Percentiles rank a stretch among this genome's conserved stretches.
Evolutionary conservation across 1,140 invertebrate species (phyloP).

Genomic region (Brachystomella parvula): DNA sequence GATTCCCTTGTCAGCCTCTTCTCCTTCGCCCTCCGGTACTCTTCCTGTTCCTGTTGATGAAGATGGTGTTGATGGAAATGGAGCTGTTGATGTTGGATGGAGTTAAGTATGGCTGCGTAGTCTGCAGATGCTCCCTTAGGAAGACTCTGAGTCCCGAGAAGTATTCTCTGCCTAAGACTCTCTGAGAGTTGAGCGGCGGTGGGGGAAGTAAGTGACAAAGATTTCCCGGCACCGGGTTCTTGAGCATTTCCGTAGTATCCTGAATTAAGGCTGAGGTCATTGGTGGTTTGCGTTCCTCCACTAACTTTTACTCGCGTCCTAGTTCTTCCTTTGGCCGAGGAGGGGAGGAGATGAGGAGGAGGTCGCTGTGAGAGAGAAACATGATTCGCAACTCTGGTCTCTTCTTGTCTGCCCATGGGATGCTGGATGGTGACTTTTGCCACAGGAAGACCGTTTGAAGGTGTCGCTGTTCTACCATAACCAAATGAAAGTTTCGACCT

Average conservation of each 20-base stretch:
- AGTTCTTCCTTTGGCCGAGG: conserved; percentile 26
- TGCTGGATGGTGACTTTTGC: background rate
- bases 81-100: conserved; percentile 30
- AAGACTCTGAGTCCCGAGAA: conserved; percentile 57
- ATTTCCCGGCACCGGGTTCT: conserved; percentile 41
- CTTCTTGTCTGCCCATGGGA: background rate
- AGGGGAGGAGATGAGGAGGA: conserved; percentile 3
- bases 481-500: background rate
- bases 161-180: conserved; percentile 67
- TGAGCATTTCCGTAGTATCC: conserved; percentile 22
- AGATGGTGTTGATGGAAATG: conserved; percentile 29
- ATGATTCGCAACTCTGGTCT: background rate
- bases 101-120: conserved; percentile 45
- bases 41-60: conserved; percentile 21
- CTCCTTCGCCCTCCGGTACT: conserved; percentile 24
- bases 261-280: conserved; percentile 53
- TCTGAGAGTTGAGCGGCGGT: conserved; percentile 74
- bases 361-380: background rate
- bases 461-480: background rate
- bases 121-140: conserved; percentile 61
- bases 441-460: background rate
- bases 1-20: conserved; percentile 41
- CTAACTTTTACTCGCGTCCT: conserved; percentile 67
- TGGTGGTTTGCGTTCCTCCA: conserved; percentile 78
- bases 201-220: conserved; percentile 69